Percentiles rank a stretch among this genome's conserved stretches.
These are phyloP conservation scores for Panonychus citri DNA, from an alignment of 1,140 invertebrate species.

Conservation along the genomic window DNA sequence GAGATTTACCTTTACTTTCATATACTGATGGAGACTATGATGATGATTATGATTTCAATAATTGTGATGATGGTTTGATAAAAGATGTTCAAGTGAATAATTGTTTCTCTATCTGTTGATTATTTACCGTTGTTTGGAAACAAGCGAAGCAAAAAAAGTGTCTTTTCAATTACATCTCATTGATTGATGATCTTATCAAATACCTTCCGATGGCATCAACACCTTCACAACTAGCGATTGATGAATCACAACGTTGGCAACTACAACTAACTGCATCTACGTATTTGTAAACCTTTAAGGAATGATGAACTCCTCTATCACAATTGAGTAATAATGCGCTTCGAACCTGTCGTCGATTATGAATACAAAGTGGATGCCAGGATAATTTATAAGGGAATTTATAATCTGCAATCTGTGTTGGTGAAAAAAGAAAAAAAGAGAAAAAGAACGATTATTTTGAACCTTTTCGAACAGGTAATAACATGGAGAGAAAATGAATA, in stretches of 20 bases:
- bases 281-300: slow-evolving; percentile 31
- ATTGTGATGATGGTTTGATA: too few relatives aligned
- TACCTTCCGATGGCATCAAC: slow-evolving; percentile 10
- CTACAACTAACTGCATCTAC: slow-evolving; percentile 36
- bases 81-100: too few relatives aligned
- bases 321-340: slow-evolving; percentile 35
- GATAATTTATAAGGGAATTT: slow-evolving; percentile 60
- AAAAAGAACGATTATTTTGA: background rate
- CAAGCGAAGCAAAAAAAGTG: too few relatives aligned
- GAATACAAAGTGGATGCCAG: slow-evolving; percentile 56
- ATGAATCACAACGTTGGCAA: slow-evolving; percentile 30
- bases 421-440: slow-evolving; percentile 9
- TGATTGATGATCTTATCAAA: background rate
- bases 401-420: slow-evolving; percentile 53
- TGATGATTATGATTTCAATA: too few relatives aligned
- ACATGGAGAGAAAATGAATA: too few relatives aligned
- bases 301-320: slow-evolving; percentile 32
- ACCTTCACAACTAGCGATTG: slow-evolving; percentile 30
- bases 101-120: too few relatives aligned
- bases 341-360: slow-evolving; percentile 33
- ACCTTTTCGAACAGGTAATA: too few relatives aligned
- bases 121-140: too few relatives aligned
- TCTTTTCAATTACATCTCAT: too few relatives aligned
- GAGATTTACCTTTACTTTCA: too few relatives aligned
- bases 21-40: too few relatives aligned